phyloP scores from a whole-genome alignment of 2,888 invertebrate genomes.

The Temnothorax ravouxi region DNA sequence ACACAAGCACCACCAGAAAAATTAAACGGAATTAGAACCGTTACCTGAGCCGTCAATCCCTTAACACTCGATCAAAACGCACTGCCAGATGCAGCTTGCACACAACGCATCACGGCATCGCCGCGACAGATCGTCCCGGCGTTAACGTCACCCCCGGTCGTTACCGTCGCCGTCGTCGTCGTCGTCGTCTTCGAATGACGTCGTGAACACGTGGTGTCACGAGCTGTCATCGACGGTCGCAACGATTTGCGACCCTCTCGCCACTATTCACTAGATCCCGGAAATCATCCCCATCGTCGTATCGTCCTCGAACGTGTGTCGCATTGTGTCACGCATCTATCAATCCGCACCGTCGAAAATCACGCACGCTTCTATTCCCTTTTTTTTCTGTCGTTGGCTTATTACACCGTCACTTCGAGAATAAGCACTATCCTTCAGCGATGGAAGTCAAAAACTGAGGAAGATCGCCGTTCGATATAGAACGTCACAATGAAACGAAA shows the following conservation, averaged over 20 bases:
- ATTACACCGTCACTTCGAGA: slow-evolving; percentile 28
- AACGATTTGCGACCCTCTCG: slow-evolving; percentile 20
- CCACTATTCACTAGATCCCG: slow-evolving; percentile 36
- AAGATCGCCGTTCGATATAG: background rate
- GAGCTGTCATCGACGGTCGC: slow-evolving; percentile 61
- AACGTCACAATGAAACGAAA: slow-evolving; percentile 6
- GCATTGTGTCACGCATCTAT: slow-evolving; percentile 60
- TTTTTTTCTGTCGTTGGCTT: background rate
- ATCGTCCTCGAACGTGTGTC: slow-evolving; percentile 45
- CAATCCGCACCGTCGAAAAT: slow-evolving; percentile 34
- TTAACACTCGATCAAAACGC: slow-evolving; percentile 49
- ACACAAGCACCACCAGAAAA: background rate
- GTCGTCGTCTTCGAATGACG: slow-evolving; percentile 32
- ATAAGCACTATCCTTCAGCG: background rate
- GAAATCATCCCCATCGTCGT: slow-evolving; percentile 33
- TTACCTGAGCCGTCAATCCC: slow-evolving; percentile 51
- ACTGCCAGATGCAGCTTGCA: slow-evolving; percentile 52
- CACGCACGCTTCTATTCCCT: slow-evolving; percentile 16
- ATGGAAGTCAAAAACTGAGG: background rate
- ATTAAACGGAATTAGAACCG: slow-evolving; percentile 24
- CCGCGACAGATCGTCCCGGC: slow-evolving; percentile 38
- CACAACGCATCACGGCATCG: slow-evolving; percentile 49
- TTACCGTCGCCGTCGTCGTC: background rate
- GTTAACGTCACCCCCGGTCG: slow-evolving; percentile 31
- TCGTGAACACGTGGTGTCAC: slow-evolving; percentile 63